These are phyloP conservation scores for Vidua chalybeata DNA, from an alignment of 2,113 vertebrate species.

Conservation along the genomic window DNA sequence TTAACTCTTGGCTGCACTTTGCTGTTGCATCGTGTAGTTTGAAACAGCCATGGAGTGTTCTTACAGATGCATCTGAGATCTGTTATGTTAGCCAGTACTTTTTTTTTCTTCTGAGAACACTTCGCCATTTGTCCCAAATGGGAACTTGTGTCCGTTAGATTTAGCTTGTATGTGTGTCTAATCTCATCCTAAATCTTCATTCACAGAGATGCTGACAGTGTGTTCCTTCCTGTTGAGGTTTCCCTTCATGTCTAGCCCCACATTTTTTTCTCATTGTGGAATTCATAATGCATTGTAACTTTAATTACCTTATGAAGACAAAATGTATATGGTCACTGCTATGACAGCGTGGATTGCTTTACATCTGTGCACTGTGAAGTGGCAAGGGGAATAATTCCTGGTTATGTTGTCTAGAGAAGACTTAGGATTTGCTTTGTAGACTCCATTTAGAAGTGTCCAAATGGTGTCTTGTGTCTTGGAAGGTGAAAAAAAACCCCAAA, in stretches of 20 bases:
- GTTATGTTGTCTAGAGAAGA: not conserved
- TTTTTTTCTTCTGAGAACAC: not conserved
- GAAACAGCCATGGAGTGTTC: not conserved
- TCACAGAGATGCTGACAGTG: not conserved
- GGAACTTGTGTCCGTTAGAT: not conserved
- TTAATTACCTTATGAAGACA: not conserved
- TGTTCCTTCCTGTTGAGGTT: not conserved
- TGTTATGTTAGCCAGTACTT: not conserved
- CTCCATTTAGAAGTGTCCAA: not conserved
- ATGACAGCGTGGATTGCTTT: not conserved
- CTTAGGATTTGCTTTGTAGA: not conserved
- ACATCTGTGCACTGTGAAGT: not conserved
- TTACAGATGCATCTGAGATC: not conserved
- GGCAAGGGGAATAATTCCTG: not conserved
- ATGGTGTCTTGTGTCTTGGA: not conserved
- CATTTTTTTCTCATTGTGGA: not conserved
- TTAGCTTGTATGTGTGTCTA: not conserved
- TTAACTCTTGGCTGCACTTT: not conserved
- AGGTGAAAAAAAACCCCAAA: not conserved
- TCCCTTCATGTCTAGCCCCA: not conserved
- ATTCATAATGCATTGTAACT: not conserved
- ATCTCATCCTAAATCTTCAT: not conserved
- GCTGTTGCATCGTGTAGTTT: not conserved
- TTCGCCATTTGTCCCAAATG: not conserved
- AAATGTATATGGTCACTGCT: fast-evolving